Evolutionary conservation across 2,888 invertebrate genomes (phyloP).

Genomic region (Ichneumon xanthorius): DNA sequence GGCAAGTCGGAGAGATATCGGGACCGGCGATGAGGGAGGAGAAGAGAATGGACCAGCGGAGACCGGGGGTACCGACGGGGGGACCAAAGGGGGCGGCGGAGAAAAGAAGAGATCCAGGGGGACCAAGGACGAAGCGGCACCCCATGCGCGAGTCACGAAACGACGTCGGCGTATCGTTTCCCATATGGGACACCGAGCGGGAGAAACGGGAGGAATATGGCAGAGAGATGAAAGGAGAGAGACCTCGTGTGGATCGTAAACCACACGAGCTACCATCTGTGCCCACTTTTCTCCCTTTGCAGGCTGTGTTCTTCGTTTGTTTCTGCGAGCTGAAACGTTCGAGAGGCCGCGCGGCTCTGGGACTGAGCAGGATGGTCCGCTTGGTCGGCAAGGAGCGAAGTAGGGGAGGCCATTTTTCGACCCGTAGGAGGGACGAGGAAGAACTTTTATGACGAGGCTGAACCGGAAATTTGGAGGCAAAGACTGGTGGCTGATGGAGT

Average conservation of each 20-base stretch:
- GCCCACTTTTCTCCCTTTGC: conserved; percentile 71
- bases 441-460: too few species aligned
- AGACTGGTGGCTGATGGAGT: too few species aligned
- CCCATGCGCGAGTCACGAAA: conserved; percentile 7
- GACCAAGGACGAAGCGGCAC: background rate
- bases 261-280: conserved; percentile 78
- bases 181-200: conserved; percentile 42
- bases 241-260: conserved; percentile 74
- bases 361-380: background rate
- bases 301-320: conserved; percentile 21
- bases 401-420: too few species aligned
- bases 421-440: too few species aligned
- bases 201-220: conserved; percentile 20
- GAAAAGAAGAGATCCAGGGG: conserved; percentile 5
- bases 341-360: background rate
- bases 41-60: conserved; percentile 1
- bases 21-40: background rate
- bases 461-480: too few species aligned
- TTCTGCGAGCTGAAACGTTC: conserved; percentile 9
- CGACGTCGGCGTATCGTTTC: conserved; percentile 45
- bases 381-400: too few species aligned
- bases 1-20: background rate
- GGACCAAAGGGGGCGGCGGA: background rate
- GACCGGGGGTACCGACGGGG: conserved; percentile 13
- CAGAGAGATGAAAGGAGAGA: conserved; percentile 61